Evolutionary conservation across 2,888 invertebrate species (phyloP), one percentile per base, ranked within the genome.

Genomic region (Drosophila robusta): DNA sequence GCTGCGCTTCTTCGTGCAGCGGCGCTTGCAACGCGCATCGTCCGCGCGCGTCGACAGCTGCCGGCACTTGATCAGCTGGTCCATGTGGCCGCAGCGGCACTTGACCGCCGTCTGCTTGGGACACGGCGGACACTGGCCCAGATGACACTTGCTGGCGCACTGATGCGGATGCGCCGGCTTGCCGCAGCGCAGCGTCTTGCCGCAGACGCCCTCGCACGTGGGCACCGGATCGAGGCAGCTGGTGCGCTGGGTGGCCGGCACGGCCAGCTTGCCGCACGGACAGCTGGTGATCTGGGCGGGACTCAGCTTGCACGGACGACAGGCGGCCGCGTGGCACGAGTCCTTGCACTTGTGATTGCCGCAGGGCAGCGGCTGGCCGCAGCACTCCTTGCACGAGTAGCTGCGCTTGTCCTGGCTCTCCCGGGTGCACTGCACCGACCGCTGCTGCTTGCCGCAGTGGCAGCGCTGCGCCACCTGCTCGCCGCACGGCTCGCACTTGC

Each of bases 71-170:
- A 98, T 94, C 90, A 97, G 95, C 83, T 96, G 96, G 80, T 96
- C 96, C 92, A 96, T 96, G 90, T 95, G 95, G 0, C 97, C 97
- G 90, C 98, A 98, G 39, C 97, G 95, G 86, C 98, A 98, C 61
- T 94, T 94, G 0, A 97, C 94, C 1, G 95, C 93, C 0, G 97
- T 97, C 41, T 94, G 95, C 49, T 95, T 94, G 8, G 95, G 94
- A 87, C 98, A 98, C 0, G 94, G 94, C 0, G 96, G 96, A 87
- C 98, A 98, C 1, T 94, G 93, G 0, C 95, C 97, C 90, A 93
- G 90, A 87, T 97, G 96, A 88, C 92, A 97, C 29, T 92, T 91
- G 32, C 90, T 92, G 75, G 93, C 93, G 89, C 97, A 97, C 24
- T 91, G 92, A 90, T 97, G 97, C 4, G 94, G 95, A 75, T 93